Conservation (phyloP, 2,888 invertebrate genomes). For the Gasteruption jaculator region DNA sequence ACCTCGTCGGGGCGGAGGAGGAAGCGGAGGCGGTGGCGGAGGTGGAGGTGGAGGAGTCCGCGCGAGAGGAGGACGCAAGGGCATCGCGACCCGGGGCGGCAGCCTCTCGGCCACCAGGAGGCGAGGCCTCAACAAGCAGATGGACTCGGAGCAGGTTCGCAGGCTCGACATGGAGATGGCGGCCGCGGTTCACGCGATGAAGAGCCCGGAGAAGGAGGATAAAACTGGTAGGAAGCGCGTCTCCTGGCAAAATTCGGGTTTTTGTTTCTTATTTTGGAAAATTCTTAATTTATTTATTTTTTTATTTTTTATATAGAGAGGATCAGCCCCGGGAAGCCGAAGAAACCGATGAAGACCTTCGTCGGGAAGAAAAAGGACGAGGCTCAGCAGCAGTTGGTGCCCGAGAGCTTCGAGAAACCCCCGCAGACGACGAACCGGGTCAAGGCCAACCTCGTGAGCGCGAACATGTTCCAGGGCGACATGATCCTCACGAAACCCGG, state of each 20-base stretch:
- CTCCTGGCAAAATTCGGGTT: not conserved
- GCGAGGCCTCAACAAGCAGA: slow-evolving; percentile 41
- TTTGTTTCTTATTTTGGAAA: not conserved
- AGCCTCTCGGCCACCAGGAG: slow-evolving; percentile 37
- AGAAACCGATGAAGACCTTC: slow-evolving; percentile 33
- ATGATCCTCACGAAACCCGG: slow-evolving; percentile 48
- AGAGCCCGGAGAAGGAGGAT: slow-evolving; percentile 43
- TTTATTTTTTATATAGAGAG: slow-evolving; percentile 22
- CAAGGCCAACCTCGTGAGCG: slow-evolving; percentile 55
- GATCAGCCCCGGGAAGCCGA: slow-evolving; percentile 28
- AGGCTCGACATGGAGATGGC: slow-evolving; percentile 50
- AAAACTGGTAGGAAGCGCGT: slow-evolving; percentile 29
- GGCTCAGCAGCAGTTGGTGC: slow-evolving; percentile 11
- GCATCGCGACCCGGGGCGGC: slow-evolving; percentile 46
- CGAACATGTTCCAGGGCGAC: slow-evolving; percentile 48
- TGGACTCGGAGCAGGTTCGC: slow-evolving; percentile 46
- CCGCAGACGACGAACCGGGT: slow-evolving; percentile 48
- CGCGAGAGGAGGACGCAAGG: slow-evolving; percentile 46
- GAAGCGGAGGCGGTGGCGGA: slow-evolving; percentile 12
- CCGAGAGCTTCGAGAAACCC: slow-evolving; percentile 39
- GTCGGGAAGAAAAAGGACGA: slow-evolving; percentile 41
- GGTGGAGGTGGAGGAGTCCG: slow-evolving; percentile 37
- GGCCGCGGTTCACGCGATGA: slow-evolving; percentile 49
- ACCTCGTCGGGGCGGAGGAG: slow-evolving; percentile 37
- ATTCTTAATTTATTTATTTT: not conserved